Evolutionary conservation across 2,888 invertebrate species (phyloP).

Genomic region (Acronicta leporina): DNA sequence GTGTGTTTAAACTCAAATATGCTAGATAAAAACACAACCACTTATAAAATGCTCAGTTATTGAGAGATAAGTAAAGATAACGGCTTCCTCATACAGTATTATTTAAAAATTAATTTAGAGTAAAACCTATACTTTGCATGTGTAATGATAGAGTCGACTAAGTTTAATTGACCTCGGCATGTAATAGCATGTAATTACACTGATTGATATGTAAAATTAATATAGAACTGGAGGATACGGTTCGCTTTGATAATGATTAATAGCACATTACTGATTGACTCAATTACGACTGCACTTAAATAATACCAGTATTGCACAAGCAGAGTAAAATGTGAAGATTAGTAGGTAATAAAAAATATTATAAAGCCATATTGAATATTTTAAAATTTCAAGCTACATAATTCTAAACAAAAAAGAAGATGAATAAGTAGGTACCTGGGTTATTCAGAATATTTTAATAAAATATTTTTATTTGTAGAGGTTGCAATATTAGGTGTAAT

Average conservation of each 20-base stretch:
- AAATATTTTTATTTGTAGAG: no score
- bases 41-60: conserved; percentile 47
- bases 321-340: background rate
- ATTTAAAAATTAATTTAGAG: conserved; percentile 47
- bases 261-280: background rate
- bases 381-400: no score
- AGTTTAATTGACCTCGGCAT: conserved; percentile 31
- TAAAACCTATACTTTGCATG: conserved; percentile 20
- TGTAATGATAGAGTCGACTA: conserved; percentile 34
- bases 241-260: conserved; percentile 11
- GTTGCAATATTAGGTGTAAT: no score
- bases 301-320: background rate
- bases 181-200: conserved; percentile 32
- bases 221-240: conserved; percentile 6
- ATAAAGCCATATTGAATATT: no score
- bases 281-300: background rate
- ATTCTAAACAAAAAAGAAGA: no score
- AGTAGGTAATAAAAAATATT: no score
- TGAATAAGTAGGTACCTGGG: no score
- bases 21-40: conserved; percentile 39
- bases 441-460: no score
- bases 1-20: conserved; percentile 8
- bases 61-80: conserved; percentile 46
- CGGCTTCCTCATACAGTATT: conserved; percentile 37
- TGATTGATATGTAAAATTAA: conserved; percentile 38